phyloP scores from a whole-genome alignment of 2,888 invertebrate genomes.

The Drosophila parthenogenetica region DNA sequence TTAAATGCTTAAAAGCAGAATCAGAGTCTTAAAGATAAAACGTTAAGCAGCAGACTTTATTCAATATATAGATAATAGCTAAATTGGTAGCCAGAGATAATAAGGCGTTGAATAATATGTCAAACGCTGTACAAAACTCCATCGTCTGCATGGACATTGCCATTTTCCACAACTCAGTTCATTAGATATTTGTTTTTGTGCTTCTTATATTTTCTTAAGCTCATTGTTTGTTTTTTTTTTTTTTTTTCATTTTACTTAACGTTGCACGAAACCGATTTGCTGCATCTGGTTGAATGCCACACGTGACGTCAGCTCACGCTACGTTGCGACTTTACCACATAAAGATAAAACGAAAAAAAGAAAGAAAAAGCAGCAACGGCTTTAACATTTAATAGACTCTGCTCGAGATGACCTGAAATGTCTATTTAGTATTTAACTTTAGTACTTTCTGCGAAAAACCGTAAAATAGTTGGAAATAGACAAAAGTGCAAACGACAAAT shows the following conservation, averaged over 20 bases:
- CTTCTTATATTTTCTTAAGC: constrained; percentile 11
- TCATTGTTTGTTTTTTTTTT: neutral
- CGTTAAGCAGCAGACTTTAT: too few species aligned
- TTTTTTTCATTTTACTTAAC: constrained; percentile 4
- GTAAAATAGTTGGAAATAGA: too few species aligned
- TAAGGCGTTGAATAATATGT: neutral
- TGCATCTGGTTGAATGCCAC: constrained; percentile 39
- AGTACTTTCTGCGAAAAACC: too few species aligned
- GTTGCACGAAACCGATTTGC: constrained; percentile 20
- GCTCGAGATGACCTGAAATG: constrained; percentile 14
- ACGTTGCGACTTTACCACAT: constrained; percentile 12
- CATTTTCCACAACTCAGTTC: neutral
- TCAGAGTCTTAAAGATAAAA: too few species aligned
- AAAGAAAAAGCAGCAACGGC: constrained; percentile 6
- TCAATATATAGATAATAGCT: too few species aligned
- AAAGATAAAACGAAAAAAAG: neutral
- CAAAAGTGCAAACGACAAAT: too few species aligned
- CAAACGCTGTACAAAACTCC: neutral
- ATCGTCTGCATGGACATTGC: neutral
- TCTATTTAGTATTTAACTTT: constrained; percentile 5
- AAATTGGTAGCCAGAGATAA: neutral
- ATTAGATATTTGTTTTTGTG: neutral
- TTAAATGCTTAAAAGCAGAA: too few species aligned
- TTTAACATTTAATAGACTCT: constrained; percentile 38
- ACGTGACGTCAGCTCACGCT: constrained; percentile 39